Evolutionary conservation across 2,888 invertebrate species (phyloP).

Genomic region (Pollenia labialis): DNA sequence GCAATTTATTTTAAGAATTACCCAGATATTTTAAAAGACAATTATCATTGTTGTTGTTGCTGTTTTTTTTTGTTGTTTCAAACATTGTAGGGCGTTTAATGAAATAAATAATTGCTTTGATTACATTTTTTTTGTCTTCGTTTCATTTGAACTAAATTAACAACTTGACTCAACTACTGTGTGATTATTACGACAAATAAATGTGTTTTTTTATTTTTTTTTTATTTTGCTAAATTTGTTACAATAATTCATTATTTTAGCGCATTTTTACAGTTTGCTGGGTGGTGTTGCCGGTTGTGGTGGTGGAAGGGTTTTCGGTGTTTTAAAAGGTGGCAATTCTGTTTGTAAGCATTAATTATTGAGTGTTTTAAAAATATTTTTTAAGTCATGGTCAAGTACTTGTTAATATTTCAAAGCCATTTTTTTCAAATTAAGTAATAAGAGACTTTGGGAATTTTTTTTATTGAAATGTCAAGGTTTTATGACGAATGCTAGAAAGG

Average conservation of each 20-base stretch:
- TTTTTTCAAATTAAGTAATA: conserved; percentile 20
- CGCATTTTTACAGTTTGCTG: conserved; percentile 13
- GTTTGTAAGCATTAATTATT: conserved; percentile 33
- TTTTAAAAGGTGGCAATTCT: neutral
- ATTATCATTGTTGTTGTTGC: conserved; percentile 27
- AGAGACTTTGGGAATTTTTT: neutral
- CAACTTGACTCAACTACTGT: conserved; percentile 35
- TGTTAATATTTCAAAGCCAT: neutral
- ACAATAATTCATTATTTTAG: conserved; percentile 52
- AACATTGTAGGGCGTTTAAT: conserved; percentile 48
- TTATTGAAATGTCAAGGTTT: conserved; percentile 41
- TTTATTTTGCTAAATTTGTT: conserved; percentile 29
- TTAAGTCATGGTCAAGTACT: conserved; percentile 63
- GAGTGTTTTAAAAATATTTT: conserved; percentile 15
- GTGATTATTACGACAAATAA: conserved; percentile 65
- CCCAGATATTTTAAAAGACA: conserved; percentile 11
- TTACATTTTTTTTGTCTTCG: neutral
- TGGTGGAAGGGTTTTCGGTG: neutral
- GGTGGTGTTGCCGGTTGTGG: too few relatives aligned
- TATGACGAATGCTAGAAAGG: neutral
- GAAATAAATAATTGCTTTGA: conserved; percentile 1
- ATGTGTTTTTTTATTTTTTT: too few relatives aligned
- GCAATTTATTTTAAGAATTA: conserved; percentile 44
- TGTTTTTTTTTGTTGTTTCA: conserved; percentile 2
- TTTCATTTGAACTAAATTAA: conserved; percentile 41